These are phyloP conservation scores for Andrena haemorrhoa DNA, from an alignment of 2,888 invertebrate species.

Conservation along the genomic window DNA sequence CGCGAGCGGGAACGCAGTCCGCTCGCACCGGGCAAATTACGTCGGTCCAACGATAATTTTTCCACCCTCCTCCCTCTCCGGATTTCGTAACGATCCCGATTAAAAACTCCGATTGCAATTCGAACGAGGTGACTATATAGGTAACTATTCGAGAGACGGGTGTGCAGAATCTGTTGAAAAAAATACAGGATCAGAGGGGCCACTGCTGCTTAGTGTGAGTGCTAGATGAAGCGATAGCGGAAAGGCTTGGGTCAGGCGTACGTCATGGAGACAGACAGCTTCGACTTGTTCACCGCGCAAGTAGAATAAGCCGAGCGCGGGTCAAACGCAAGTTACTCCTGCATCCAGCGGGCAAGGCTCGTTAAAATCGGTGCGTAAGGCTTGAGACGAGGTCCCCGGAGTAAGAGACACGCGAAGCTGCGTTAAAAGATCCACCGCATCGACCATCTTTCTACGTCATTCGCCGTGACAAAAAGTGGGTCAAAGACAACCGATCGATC, in stretches of 20 bases:
- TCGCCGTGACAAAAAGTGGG: conserved; percentile 49
- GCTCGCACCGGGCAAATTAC: conserved; percentile 11
- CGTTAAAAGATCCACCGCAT: conserved; percentile 14
- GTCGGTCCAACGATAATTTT: conserved; percentile 23
- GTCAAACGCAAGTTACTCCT: neutral
- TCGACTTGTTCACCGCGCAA: too few relatives aligned
- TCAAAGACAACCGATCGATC: conserved; percentile 66
- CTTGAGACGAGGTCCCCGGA: neutral
- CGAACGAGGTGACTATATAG: neutral
- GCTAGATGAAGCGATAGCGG: too few relatives aligned
- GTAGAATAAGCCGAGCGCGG: too few relatives aligned
- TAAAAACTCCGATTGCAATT: conserved; percentile 9
- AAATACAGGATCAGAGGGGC: too few relatives aligned
- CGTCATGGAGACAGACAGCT: too few relatives aligned
- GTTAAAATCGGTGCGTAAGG: too few relatives aligned
- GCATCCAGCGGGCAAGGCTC: neutral
- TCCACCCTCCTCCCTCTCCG: neutral
- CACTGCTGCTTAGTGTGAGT: too few relatives aligned
- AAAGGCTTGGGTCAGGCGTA: too few relatives aligned
- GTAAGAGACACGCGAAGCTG: neutral
- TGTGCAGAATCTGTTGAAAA: too few relatives aligned
- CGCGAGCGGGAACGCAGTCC: neutral
- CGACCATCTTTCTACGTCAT: neutral
- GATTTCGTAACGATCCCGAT: conserved; percentile 1
- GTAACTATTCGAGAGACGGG: neutral